Evolutionary conservation across 2,113 vertebrate species (phyloP).

Genomic region (Opisthocomus hoazin): DNA sequence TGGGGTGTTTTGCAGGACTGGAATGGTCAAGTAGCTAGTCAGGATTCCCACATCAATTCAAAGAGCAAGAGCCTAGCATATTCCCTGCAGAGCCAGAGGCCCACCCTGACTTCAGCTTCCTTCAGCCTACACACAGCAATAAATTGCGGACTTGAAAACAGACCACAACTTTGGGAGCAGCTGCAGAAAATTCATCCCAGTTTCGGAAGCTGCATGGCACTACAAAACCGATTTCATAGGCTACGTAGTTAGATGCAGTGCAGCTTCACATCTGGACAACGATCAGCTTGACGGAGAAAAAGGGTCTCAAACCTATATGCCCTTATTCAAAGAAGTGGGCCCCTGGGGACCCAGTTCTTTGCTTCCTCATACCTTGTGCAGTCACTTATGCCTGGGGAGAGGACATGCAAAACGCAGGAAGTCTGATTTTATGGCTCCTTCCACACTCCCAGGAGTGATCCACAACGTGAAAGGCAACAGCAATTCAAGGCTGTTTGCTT

Average conservation of each 20-base stretch:
- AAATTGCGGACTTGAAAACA: constrained; percentile 67
- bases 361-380: background rate
- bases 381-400: background rate
- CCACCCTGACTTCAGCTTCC: constrained; percentile 64
- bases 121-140: constrained; percentile 64
- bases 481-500: background rate
- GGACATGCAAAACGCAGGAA: background rate
- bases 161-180: constrained; percentile 67
- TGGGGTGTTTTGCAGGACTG: constrained; percentile 60
- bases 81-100: constrained; percentile 65
- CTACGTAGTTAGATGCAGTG: background rate
- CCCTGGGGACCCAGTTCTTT: background rate
- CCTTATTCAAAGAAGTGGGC: background rate
- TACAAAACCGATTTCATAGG: constrained; percentile 43
- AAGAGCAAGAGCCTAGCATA: constrained; percentile 43
- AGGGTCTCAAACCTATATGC: background rate
- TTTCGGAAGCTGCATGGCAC: constrained; percentile 27
- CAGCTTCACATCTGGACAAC: background rate
- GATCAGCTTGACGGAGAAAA: background rate
- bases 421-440: background rate
- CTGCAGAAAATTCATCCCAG: constrained; percentile 59
- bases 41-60: constrained; percentile 72
- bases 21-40: constrained; percentile 66
- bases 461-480: background rate
- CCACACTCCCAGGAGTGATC: background rate